A percentile compares a stretch with the other conserved stretches of the same genome.
These are phyloP conservation scores for Hystrix cristata DNA, from an alignment of 2,113 vertebrate species.

Conservation along the genomic window DNA sequence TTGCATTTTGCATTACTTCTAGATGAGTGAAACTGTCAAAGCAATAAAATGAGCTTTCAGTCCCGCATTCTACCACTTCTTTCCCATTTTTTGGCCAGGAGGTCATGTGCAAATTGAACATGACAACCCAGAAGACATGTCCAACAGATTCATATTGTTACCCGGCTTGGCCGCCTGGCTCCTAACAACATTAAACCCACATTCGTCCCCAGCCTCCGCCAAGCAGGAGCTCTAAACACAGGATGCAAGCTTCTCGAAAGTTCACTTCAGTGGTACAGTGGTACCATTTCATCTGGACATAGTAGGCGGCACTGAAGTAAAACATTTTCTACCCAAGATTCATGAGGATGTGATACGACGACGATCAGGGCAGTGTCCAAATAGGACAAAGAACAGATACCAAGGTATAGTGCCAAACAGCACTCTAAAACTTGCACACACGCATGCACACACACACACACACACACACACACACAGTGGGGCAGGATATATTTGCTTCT, in stretches of 20 bases:
- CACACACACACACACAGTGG: neutral
- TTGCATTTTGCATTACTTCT: slow-evolving; percentile 99
- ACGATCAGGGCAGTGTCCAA: neutral
- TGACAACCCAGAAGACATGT: slow-evolving; percentile 97
- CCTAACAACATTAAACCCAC: slow-evolving; percentile 91
- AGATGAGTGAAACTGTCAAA: slow-evolving; percentile 99
- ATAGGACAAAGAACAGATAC: neutral
- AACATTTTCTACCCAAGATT: slow-evolving; percentile 37
- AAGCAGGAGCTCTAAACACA: slow-evolving; percentile 69
- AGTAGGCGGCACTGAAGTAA: neutral
- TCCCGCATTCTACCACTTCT: slow-evolving; percentile 97
- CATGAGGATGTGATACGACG: neutral
- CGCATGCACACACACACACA: neutral
- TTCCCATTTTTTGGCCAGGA: slow-evolving; percentile 94
- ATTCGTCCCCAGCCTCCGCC: slow-evolving; percentile 81
- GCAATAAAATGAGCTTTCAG: slow-evolving; percentile 98
- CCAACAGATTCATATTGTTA: slow-evolving; percentile 96
- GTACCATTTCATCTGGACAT: slow-evolving; percentile 16
- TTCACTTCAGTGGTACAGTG: neutral
- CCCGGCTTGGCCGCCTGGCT: slow-evolving; percentile 89
- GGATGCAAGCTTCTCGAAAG: slow-evolving; percentile 66
- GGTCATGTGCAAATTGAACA: slow-evolving; percentile 99
- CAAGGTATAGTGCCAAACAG: neutral
- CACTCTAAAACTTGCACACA: neutral
- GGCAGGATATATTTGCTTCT: neutral